Conservation (phyloP, 2,113 vertebrate genomes). For the Bos javanicus region DNA sequence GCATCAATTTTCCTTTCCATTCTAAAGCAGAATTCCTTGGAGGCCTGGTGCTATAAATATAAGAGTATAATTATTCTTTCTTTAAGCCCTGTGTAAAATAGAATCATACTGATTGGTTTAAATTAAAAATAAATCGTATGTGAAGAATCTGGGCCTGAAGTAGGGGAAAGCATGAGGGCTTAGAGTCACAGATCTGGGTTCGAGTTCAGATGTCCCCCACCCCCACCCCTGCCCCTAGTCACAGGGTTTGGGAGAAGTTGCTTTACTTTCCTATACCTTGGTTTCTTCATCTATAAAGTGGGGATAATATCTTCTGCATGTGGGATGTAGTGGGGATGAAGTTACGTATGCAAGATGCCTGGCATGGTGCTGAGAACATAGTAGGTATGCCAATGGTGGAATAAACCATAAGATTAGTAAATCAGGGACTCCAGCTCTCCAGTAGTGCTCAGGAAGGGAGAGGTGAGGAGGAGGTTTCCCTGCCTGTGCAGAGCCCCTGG, state of each 20-base stretch:
- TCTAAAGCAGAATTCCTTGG: not conserved
- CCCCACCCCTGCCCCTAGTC: fast-evolving
- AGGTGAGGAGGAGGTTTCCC: not conserved
- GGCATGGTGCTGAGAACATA: fast-evolving
- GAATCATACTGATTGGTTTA: not conserved
- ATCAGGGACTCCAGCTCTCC: not conserved
- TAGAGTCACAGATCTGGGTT: not conserved
- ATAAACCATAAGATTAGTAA: fast-evolving
- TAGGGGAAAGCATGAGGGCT: not conserved
- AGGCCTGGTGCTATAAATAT: not conserved
- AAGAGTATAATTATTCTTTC: slow-evolving; percentile 42
- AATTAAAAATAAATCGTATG: not conserved
- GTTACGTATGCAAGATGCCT: fast-evolving
- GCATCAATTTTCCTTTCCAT: not conserved
- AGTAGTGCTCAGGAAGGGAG: not conserved
- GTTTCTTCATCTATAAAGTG: not conserved
- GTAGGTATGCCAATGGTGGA: fast-evolving
- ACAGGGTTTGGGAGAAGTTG: not conserved
- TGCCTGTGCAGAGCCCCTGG: not conserved
- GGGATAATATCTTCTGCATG: no score
- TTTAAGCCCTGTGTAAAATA: not conserved
- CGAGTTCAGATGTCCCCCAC: not conserved
- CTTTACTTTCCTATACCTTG: not conserved
- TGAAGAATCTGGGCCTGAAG: not conserved
- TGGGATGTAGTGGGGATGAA: not conserved